Evolutionary conservation across 1,140 invertebrate species (phyloP).

Genomic region (Helicoverpa zea): DNA sequence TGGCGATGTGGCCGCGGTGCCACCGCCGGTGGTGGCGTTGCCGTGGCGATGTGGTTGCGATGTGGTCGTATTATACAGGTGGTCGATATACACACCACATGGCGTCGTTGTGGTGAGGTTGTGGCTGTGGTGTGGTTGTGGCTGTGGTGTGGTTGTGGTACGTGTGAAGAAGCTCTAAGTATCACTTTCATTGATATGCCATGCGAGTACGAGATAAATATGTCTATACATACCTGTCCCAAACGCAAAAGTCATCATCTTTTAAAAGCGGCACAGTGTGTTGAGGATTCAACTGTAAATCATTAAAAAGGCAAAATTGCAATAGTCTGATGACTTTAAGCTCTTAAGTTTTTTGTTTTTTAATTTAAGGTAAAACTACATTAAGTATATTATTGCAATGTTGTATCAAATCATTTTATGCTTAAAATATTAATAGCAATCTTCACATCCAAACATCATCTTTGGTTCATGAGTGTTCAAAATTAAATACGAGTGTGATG

Average conservation of each 20-base stretch:
- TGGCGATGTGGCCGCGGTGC: conserved; percentile 25
- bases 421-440: no score
- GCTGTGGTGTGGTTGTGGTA: background rate
- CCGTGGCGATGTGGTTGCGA: conserved; percentile 36
- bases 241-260: conserved; percentile 68
- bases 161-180: background rate
- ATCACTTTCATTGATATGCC: no score
- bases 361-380: no score
- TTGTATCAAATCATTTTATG: no score
- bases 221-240: conserved; percentile 64
- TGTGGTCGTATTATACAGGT: conserved; percentile 48
- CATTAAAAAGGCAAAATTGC: conserved; percentile 16
- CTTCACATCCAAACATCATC: no score
- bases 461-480: no score
- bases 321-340: no score
- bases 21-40: conserved; percentile 12
- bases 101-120: background rate
- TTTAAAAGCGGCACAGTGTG: conserved; percentile 67
- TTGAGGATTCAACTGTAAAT: conserved; percentile 72
- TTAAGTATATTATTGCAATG: no score
- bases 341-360: no score
- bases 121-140: no score
- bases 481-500: no score
- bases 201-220: background rate
- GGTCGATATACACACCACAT: conserved; percentile 25